Evolutionary conservation across 2,888 invertebrate genomes (phyloP), one percentile per base, ranked within the genome.

Genomic region (Stratiomys singularior): DNA sequence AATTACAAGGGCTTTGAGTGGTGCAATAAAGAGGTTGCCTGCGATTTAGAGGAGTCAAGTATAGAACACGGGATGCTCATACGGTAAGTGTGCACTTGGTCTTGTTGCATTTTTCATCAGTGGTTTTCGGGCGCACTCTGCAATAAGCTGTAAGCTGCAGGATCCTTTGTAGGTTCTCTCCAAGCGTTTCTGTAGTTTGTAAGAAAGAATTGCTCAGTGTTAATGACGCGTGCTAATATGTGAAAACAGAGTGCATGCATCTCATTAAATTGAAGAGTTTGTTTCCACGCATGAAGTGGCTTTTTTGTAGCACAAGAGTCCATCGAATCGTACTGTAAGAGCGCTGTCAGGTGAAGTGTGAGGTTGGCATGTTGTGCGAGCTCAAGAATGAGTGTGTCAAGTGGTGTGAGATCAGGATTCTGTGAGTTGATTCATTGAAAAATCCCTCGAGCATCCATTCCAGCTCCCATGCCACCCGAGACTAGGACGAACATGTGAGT

Each of bases 11-110:
- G n/a, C 21, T 67, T 46, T 9, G 4, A 71, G 9, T 27, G 18
- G 18, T 47, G 71, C n/a, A n/a, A 25, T 9, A 21, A 46, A 46
- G 46, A 46, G 13, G 4, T 69, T 69, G 13, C 25, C 46, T 25
- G 5, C 46, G 25, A 66, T 11, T 21, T 23, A 66, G n/a, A 13
- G 21, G 21, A 64, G 25, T n/a, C 9, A 4, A 64, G 23, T 44
- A 21, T 25, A 46, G 30, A 23, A 21, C 69, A 47, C 69, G 69
- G 69, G 47, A 69, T 69, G 69, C 47, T 69, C 46, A 69, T 47
- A 69, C 69, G 69, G 69, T 47, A 47, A 69, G 69, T 60, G 11
- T 60, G 60, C 5, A 60, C 25, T 23, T n/a, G 15, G 4, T 52
- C 15, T 52, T n/a, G 52, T 52, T 52, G 15, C 3, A 15, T 5